Conservation (phyloP, 2,113 vertebrate species). For the Indri indri region DNA sequence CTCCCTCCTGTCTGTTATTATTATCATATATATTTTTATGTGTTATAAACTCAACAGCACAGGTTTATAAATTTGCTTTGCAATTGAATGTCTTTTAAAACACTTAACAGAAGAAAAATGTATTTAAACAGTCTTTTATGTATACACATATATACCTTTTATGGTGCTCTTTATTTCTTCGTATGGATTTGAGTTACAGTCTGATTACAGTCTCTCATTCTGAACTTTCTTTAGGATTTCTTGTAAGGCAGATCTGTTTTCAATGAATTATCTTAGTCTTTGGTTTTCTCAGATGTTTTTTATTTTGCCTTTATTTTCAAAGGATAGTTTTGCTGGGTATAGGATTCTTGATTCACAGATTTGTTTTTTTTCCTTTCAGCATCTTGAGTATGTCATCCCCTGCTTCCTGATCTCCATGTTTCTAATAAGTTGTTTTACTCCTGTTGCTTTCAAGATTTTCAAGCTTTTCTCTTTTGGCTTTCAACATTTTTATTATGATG, state of each 20-base stretch:
- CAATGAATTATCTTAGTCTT: not conserved
- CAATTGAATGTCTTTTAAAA: not conserved
- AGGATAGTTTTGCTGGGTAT: slow-evolving; percentile 11
- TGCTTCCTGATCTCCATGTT: not conserved
- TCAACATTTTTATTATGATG: not conserved
- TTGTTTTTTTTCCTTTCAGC: not conserved
- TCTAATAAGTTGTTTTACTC: not conserved
- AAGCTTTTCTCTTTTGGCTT: not conserved
- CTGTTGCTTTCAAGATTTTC: not conserved
- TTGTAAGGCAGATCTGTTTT: not conserved
- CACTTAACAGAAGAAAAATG: not conserved
- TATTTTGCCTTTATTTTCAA: slow-evolving; percentile 20
- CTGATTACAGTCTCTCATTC: not conserved
- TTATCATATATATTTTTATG: not conserved
- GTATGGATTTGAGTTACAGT: not conserved
- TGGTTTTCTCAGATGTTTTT: not conserved
- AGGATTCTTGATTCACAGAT: not conserved
- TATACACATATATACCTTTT: not conserved
- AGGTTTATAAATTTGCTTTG: not conserved
- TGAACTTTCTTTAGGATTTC: not conserved
- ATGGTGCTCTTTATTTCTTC: not conserved
- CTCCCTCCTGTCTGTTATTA: not conserved
- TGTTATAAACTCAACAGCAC: not conserved
- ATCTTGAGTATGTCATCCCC: not conserved
- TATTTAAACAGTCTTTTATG: not conserved